These are phyloP conservation scores for Rapana venosa DNA, from an alignment of 2,888 invertebrate genomes.

Conservation along the genomic window DNA sequence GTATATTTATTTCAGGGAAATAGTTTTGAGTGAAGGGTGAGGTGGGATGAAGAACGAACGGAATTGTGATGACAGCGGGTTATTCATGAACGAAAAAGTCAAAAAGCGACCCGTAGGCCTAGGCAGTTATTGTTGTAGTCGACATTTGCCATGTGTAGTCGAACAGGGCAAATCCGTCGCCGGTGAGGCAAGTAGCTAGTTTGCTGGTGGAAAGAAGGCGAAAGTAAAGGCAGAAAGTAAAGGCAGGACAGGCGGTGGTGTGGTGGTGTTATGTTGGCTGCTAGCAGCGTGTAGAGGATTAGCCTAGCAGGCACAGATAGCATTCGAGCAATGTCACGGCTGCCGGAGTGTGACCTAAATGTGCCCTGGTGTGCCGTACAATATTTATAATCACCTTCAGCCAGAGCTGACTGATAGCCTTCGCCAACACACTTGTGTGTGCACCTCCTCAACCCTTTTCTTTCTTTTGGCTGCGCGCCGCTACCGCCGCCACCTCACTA, in stretches of 20 bases:
- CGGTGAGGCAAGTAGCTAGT: too few species aligned
- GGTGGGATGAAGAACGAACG: too few species aligned
- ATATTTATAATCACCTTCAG: constrained; percentile 46
- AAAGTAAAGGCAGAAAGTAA: not conserved
- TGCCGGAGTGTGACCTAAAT: constrained; percentile 40
- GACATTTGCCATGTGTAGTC: too few species aligned
- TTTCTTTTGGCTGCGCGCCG: not conserved
- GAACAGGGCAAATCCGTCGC: not conserved
- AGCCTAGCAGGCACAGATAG: constrained; percentile 44
- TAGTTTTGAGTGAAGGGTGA: not conserved
- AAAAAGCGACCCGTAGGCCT: not conserved
- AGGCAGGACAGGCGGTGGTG: not conserved
- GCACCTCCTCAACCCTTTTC: constrained; percentile 33
- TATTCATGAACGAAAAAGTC: not conserved
- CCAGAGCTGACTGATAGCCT: constrained; percentile 40
- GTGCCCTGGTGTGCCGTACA: constrained; percentile 42
- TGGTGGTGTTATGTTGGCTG: not conserved
- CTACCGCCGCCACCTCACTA: not conserved
- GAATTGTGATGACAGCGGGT: not conserved
- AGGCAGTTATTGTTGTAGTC: too few species aligned
- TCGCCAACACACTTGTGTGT: constrained; percentile 13
- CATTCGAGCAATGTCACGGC: constrained; percentile 42
- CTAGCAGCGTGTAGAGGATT: constrained; percentile 40
- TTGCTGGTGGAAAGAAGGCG: too few species aligned
- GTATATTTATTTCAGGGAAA: constrained; percentile 7